These are phyloP conservation scores for Sturnira hondurensis DNA, from an alignment of 2,113 vertebrate species.

Conservation along the genomic window DNA sequence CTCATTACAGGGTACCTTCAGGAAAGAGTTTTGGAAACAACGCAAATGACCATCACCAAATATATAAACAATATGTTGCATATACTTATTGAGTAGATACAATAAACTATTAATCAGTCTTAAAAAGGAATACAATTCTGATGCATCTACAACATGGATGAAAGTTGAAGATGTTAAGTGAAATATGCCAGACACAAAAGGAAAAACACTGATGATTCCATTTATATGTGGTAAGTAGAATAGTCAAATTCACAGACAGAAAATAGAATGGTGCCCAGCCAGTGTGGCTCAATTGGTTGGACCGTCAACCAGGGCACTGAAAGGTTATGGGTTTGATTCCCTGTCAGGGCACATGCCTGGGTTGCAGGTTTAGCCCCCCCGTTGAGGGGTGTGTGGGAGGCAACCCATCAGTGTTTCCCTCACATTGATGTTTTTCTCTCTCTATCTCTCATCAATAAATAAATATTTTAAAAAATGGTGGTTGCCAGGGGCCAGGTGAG, in stretches of 20 bases:
- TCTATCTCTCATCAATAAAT: too few relatives aligned
- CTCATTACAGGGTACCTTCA: background rate
- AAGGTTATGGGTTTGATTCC: too few relatives aligned
- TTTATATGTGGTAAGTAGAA: background rate
- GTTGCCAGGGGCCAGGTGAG: background rate
- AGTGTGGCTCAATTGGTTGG: too few relatives aligned
- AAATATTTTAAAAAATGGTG: background rate
- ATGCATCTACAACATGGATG: background rate
- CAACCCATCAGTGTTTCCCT: too few relatives aligned
- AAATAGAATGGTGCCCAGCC: background rate
- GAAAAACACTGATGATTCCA: background rate
- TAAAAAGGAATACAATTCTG: background rate
- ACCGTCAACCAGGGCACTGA: too few relatives aligned
- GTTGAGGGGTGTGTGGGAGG: too few relatives aligned
- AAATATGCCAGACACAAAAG: background rate
- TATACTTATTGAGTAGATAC: too few relatives aligned
- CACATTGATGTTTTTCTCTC: too few relatives aligned
- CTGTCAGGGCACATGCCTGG: too few relatives aligned
- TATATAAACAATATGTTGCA: background rate
- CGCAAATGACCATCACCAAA: background rate
- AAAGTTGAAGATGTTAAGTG: background rate
- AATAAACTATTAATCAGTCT: background rate
- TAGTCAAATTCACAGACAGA: background rate
- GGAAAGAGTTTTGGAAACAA: conserved; percentile 22
- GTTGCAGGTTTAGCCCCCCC: too few relatives aligned